Evolutionary conservation across 2,888 invertebrate species (phyloP).

Genomic region (Brachypalpus laphriformis): DNA sequence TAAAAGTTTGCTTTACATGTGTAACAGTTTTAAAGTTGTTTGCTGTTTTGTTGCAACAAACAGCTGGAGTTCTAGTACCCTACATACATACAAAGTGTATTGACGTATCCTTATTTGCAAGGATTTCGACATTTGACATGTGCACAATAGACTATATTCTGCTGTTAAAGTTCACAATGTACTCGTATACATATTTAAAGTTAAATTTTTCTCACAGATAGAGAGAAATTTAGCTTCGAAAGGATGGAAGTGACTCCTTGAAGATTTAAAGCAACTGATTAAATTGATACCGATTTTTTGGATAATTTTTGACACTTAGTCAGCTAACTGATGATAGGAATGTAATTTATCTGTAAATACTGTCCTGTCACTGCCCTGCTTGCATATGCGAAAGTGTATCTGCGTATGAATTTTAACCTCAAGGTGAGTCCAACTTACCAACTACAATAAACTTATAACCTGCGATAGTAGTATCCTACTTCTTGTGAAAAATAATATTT

Average conservation of each 20-base stretch:
- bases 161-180: not conserved
- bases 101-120: conserved; percentile 56
- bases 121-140: conserved; percentile 48
- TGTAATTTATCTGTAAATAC: too few species aligned
- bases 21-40: conserved; percentile 56
- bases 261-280: not conserved
- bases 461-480: too few species aligned
- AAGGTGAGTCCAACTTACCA: too few species aligned
- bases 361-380: too few species aligned
- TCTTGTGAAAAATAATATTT: too few species aligned
- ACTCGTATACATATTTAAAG: not conserved
- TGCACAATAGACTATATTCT: conserved; percentile 38
- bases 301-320: not conserved
- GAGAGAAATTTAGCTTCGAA: not conserved
- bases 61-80: not conserved
- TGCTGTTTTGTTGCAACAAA: conserved; percentile 1
- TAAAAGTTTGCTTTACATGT: conserved; percentile 52
- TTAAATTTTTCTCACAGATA: conserved; percentile 23
- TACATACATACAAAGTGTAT: conserved; percentile 2
- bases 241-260: not conserved
- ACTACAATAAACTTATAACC: too few species aligned
- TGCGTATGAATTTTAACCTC: too few species aligned
- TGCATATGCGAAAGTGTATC: too few species aligned
- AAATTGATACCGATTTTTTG: not conserved
- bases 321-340: too few species aligned